Evolutionary conservation across 2,888 invertebrate genomes (phyloP).

Genomic region (Dichetophora obliterata): DNA sequence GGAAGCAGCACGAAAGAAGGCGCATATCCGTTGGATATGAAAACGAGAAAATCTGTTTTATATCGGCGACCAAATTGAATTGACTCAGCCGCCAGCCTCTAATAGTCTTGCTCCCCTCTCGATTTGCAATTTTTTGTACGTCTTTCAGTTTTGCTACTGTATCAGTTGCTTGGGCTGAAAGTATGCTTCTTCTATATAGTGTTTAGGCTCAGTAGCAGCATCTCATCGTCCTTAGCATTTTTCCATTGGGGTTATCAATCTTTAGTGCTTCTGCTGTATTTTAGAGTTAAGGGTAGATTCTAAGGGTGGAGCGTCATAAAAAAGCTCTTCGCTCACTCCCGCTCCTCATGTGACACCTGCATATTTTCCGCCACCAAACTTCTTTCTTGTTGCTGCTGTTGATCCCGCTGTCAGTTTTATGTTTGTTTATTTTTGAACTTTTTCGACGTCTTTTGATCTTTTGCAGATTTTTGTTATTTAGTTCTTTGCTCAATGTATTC

Average conservation of each 20-base stretch:
- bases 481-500: not conserved
- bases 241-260: constrained; percentile 3
- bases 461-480: constrained; percentile 7
- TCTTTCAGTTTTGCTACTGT: not conserved
- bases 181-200: not conserved
- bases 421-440: not conserved
- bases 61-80: constrained; percentile 4
- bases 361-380: not conserved
- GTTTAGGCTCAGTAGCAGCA: not conserved
- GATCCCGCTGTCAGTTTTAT: not conserved
- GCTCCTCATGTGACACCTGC: not conserved
- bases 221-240: not conserved
- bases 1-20: not conserved
- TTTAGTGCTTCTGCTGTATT: not conserved
- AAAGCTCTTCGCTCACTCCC: not conserved
- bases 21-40: no score
- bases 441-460: constrained; percentile 34
- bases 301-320: not conserved
- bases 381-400: not conserved
- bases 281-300: not conserved
- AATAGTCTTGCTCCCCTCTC: not conserved
- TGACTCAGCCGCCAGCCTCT: not conserved
- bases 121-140: no score
- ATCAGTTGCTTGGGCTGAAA: not conserved
- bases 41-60: not conserved